Evolutionary conservation across 2,888 invertebrate genomes (phyloP).

Genomic region (Drosophila affinis): DNA sequence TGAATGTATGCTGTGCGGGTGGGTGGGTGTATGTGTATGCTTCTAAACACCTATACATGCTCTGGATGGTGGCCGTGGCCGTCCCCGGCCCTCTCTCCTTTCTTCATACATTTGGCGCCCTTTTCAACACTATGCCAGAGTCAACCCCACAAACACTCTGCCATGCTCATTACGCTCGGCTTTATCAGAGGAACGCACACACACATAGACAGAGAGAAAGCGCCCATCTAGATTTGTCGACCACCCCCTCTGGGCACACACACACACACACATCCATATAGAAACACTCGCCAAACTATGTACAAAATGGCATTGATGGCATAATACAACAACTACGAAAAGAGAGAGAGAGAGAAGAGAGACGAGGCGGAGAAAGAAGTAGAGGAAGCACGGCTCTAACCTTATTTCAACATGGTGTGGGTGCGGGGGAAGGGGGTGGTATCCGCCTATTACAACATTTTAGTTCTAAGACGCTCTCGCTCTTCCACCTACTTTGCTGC

Average conservation of each 20-base stretch:
- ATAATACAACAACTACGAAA: slow-evolving; percentile 65
- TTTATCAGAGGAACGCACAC: slow-evolving; percentile 66
- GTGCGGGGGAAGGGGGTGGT: slow-evolving; percentile 46
- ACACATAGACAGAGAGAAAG: slow-evolving; percentile 26
- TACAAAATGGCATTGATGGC: slow-evolving; percentile 79
- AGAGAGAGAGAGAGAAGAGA: slow-evolving; percentile 16
- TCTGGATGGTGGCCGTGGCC: slow-evolving; percentile 28
- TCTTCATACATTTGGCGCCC: slow-evolving; percentile 72
- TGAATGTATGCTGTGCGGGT: neutral
- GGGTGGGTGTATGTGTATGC: slow-evolving; percentile 10
- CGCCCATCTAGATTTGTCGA: slow-evolving; percentile 50
- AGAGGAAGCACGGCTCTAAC: slow-evolving; percentile 51
- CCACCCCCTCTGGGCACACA: slow-evolving; percentile 23
- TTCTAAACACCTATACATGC: slow-evolving; percentile 73
- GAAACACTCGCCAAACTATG: slow-evolving; percentile 60
- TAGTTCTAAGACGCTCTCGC: slow-evolving; percentile 40
- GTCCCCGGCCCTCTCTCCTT: slow-evolving; percentile 22
- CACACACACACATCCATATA: slow-evolving; percentile 15
- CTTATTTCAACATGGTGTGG: slow-evolving; percentile 77
- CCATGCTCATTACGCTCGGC: slow-evolving; percentile 77
- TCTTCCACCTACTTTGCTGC: slow-evolving; percentile 42
- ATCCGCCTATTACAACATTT: slow-evolving; percentile 25
- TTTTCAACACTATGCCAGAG: slow-evolving; percentile 65
- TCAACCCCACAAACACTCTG: slow-evolving; percentile 54
- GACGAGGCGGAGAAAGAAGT: neutral